Evolutionary conservation across 2,113 vertebrate genomes (phyloP).

Genomic region (Oxyruncus cristatus): DNA sequence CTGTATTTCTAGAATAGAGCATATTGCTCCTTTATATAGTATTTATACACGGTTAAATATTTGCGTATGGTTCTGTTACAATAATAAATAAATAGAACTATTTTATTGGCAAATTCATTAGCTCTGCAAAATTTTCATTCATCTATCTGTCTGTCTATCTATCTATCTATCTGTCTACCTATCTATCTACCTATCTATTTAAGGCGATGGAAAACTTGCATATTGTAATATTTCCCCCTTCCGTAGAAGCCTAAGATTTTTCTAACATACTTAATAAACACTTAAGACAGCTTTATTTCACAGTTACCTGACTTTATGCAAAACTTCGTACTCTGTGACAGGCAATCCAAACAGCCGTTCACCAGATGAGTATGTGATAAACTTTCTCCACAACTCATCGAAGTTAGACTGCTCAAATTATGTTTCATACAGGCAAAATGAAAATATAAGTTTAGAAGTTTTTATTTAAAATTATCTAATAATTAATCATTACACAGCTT

Average conservation of each 20-base stretch:
- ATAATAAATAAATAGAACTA: not conserved
- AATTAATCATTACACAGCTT: not conserved
- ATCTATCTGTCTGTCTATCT: no score
- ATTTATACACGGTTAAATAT: not conserved
- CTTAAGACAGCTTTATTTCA: not conserved
- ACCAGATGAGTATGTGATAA: constrained; percentile 74
- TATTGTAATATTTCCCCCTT: not conserved
- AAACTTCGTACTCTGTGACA: constrained; percentile 75
- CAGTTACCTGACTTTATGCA: constrained; percentile 77
- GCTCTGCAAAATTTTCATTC: not conserved
- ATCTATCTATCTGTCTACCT: no score
- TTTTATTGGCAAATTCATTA: not conserved
- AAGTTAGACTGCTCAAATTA: constrained; percentile 68
- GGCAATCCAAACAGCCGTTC: constrained; percentile 80
- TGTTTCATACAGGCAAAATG: not conserved
- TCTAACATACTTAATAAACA: not conserved
- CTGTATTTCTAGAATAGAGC: not conserved
- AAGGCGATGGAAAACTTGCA: not conserved
- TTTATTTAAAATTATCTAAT: not conserved
- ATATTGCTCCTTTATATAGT: not conserved
- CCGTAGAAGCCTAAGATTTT: not conserved
- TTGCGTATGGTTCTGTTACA: not conserved
- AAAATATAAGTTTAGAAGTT: not conserved
- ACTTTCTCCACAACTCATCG: constrained; percentile 80
- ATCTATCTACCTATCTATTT: not conserved